phyloP scores from a whole-genome alignment of 1,140 invertebrate species.

The Megalonaias nervosa region DNA sequence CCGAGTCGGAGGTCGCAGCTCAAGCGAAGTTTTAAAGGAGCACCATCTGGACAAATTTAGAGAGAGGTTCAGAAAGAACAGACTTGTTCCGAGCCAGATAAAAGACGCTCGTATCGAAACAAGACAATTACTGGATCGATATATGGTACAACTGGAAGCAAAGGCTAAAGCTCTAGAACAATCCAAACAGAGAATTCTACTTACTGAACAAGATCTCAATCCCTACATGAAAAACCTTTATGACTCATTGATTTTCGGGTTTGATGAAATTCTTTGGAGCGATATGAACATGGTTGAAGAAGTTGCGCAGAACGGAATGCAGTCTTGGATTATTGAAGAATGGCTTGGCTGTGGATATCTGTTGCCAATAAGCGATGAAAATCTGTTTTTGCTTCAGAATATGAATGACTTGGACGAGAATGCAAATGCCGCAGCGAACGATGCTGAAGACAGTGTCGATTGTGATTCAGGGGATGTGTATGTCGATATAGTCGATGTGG shows the following conservation, averaged over 20 bases:
- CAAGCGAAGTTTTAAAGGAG: conserved; percentile 62
- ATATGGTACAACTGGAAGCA: conserved; percentile 26
- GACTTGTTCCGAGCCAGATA: conserved; percentile 24
- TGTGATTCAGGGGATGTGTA: conserved; percentile 6
- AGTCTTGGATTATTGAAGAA: not conserved
- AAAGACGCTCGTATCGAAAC: conserved; percentile 31
- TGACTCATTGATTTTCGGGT: conserved; percentile 19
- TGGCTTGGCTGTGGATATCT: not conserved
- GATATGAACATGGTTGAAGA: too few relatives aligned
- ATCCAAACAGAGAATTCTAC: conserved; percentile 22
- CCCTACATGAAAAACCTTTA: conserved; percentile 8
- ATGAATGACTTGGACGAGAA: not conserved
- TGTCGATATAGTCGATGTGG: conserved; percentile 25
- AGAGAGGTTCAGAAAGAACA: not conserved
- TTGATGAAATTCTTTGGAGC: not conserved
- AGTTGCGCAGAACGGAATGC: conserved; percentile 13
- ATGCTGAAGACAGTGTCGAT: conserved; percentile 4
- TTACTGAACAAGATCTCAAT: not conserved
- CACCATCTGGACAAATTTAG: conserved; percentile 23
- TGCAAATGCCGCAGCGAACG: not conserved
- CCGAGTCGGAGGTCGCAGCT: conserved; percentile 82
- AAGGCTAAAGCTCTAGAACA: conserved; percentile 38
- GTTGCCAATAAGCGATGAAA: not conserved
- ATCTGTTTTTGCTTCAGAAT: not conserved
- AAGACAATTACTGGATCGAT: conserved; percentile 26